These are phyloP conservation scores for Therioaphis trifolii DNA, from an alignment of 2,888 invertebrate species.

Conservation along the genomic window DNA sequence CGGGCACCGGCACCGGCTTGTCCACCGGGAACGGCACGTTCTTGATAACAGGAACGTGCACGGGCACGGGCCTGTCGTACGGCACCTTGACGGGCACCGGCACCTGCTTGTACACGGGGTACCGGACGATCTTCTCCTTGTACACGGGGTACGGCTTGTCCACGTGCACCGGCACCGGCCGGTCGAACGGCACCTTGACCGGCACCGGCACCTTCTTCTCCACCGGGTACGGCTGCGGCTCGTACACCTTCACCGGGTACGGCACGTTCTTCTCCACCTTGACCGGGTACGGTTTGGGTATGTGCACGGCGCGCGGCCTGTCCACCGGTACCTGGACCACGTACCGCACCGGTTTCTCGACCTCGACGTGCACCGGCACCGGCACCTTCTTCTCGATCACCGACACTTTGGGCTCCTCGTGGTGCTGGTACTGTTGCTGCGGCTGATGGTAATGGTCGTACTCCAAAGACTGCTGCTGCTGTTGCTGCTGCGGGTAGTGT, in stretches of 20 bases:
- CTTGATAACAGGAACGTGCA: constrained; percentile 71
- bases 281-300: constrained; percentile 82
- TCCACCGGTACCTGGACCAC: constrained; percentile 74
- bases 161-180: constrained; percentile 73
- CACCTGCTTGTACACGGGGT: constrained; percentile 75
- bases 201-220: constrained; percentile 70
- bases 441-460: not conserved
- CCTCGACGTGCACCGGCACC: constrained; percentile 77
- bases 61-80: constrained; percentile 60
- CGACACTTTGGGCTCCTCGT: constrained; percentile 79
- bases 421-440: constrained; percentile 67
- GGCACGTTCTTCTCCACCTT: constrained; percentile 71
- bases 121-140: constrained; percentile 74
- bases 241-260: constrained; percentile 77
- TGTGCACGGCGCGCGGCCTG: constrained; percentile 76
- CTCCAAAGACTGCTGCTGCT: not conserved
- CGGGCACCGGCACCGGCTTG: constrained; percentile 78
- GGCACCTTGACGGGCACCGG: constrained; percentile 74
- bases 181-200: constrained; percentile 77
- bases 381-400: constrained; percentile 79
- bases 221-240: constrained; percentile 69
- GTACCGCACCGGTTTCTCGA: constrained; percentile 74
- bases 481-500: not conserved
- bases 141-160: constrained; percentile 82
- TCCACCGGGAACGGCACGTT: constrained; percentile 79